Percentiles rank a stretch among this genome's conserved stretches.
phyloP scores from a whole-genome alignment of 2,888 invertebrate species.

The Tenodera sinensis region DNA sequence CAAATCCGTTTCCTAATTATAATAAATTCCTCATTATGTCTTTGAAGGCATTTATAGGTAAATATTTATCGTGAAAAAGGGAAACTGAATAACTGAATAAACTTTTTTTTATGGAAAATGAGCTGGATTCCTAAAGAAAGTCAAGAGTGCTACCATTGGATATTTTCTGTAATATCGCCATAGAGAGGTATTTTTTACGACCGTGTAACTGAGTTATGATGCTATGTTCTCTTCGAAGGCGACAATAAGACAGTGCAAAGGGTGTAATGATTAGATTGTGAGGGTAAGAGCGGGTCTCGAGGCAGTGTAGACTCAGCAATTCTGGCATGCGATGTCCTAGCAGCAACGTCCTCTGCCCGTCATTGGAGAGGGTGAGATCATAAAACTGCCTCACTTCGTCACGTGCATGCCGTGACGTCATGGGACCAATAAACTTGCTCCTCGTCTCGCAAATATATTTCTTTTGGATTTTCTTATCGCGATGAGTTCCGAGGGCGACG shows the following conservation, averaged over 20 bases:
- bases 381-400: not conserved
- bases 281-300: not conserved
- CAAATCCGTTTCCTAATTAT: too few relatives aligned
- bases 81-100: too few relatives aligned
- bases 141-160: too few relatives aligned
- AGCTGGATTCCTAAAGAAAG: too few relatives aligned
- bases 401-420: not conserved
- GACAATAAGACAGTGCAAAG: not conserved
- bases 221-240: not conserved
- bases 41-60: too few relatives aligned
- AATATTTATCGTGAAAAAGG: too few relatives aligned
- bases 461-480: not conserved
- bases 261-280: not conserved
- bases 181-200: too few relatives aligned
- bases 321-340: not conserved
- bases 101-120: too few relatives aligned
- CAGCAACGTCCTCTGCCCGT: not conserved
- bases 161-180: too few relatives aligned
- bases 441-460: slow-evolving; percentile 3
- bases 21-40: too few relatives aligned
- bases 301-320: not conserved
- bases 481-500: not conserved
- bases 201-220: too few relatives aligned
- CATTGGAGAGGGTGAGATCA: not conserved
- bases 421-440: slow-evolving; percentile 11